Conservation (phyloP, 2,888 invertebrate species). For the Zeuzera pyrina region DNA sequence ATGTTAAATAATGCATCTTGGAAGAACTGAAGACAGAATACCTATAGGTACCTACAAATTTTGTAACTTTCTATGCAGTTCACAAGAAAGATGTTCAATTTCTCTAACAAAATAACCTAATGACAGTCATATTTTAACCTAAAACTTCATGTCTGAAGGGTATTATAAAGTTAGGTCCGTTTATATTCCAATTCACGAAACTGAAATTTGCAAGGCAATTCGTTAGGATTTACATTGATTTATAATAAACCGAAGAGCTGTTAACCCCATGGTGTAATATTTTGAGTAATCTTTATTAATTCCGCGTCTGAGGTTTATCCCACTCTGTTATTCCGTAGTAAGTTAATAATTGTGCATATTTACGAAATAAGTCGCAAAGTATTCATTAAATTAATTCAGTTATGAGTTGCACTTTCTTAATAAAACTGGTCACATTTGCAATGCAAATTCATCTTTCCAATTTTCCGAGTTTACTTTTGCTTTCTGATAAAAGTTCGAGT, state of each 20-base stretch:
- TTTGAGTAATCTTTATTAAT: too few species aligned
- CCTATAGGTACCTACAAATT: too few species aligned
- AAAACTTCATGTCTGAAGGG: constrained; percentile 12
- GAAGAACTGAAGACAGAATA: too few species aligned
- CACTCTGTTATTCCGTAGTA: not conserved
- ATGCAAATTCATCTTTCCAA: constrained; percentile 43
- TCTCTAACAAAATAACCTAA: constrained; percentile 16
- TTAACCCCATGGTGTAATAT: too few species aligned
- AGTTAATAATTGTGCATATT: not conserved
- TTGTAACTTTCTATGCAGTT: too few species aligned
- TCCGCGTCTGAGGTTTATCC: too few species aligned
- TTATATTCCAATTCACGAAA: constrained; percentile 13
- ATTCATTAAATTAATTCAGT: constrained; percentile 34
- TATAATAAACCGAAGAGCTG: not conserved
- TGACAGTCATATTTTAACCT: constrained; percentile 19
- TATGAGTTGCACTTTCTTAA: constrained; percentile 51
- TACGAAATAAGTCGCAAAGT: too few species aligned
- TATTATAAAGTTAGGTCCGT: constrained; percentile 14
- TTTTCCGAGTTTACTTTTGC: constrained; percentile 35
- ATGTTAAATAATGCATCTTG: constrained; percentile 41
- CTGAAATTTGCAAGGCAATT: constrained; percentile 12
- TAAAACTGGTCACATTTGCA: constrained; percentile 59
- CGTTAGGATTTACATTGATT: constrained; percentile 1
- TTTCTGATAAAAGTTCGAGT: constrained; percentile 25
- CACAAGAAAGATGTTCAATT: too few species aligned